Base-by-base conservation (phyloP, 2,797 vertebrate species). In the Falco columbarius region DNA sequence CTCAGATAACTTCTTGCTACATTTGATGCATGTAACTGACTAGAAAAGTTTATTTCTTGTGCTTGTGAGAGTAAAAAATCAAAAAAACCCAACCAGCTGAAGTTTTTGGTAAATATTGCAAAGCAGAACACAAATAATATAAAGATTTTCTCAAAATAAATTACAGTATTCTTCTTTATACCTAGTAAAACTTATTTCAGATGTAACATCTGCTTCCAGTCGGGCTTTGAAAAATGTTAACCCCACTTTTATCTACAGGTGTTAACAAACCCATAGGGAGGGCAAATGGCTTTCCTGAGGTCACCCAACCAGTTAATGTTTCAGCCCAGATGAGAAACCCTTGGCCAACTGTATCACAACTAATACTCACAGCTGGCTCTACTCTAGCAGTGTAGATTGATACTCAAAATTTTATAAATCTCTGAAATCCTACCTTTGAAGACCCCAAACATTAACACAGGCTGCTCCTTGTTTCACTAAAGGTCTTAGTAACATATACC, bases 171-270 rank as follows among this genome's bases (percentile, higher is more conserved):
- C 80, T 87, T 87, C 26, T 70, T 40, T 55, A 83, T 38, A 79
- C 27, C 56, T 66, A 56, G 18, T 38, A 89, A 89, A 92, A 86
- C 26, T 72, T 5, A 36, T 47, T 90, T 96, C 84, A 85, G 59
- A 91, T 46, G 54, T 21, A 83, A 52, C 86, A 86, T 76, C 95
- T 95, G 93, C 75, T 97, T 90, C 72, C 62, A 95, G 65, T 87
- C 61, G 83, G 63, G 51, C 49, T 90, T 86, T 82, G 67, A 87
- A 91, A 90, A 96, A 86, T 13, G 49, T 76, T 90, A 95, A 97
- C 70, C 40, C 88, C 16, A 46, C 68, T 96, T 97, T 88, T 81
- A 95, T 94, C 80, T 34, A 49, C 0, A 36, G 77, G 81, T 72
- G 76, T 81, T 93, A 94, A 89, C 55, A 91, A 83, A 92, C 12